These are phyloP conservation scores for Sinelater perroti DNA, from an alignment of 2,888 invertebrate genomes.

Conservation along the genomic window DNA sequence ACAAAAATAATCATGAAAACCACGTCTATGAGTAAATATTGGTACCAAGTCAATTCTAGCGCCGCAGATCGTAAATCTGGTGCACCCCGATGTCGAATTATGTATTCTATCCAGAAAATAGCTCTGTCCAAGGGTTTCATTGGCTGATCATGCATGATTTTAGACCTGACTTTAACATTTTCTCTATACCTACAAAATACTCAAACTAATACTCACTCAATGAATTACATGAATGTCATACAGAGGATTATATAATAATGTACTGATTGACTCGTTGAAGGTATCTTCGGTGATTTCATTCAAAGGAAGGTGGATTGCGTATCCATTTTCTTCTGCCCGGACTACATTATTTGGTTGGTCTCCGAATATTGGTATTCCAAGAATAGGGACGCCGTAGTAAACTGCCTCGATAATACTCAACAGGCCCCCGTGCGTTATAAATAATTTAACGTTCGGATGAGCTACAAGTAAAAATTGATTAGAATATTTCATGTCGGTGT, in stretches of 20 bases:
- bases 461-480: slow-evolving; percentile 15
- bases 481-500: too few relatives aligned
- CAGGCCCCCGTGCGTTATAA: slow-evolving; percentile 33
- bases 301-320: slow-evolving; percentile 55
- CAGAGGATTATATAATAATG: slow-evolving; percentile 55
- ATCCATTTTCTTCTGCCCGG: slow-evolving; percentile 50
- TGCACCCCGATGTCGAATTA: slow-evolving; percentile 48
- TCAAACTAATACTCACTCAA: not conserved
- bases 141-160: slow-evolving; percentile 44
- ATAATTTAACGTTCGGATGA: slow-evolving; percentile 33
- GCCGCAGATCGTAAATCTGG: slow-evolving; percentile 42
- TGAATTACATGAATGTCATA: too few relatives aligned
- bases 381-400: slow-evolving; percentile 28
- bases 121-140: slow-evolving; percentile 46
- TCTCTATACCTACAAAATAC: slow-evolving; percentile 40
- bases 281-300: slow-evolving; percentile 57
- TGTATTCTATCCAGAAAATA: slow-evolving; percentile 48
- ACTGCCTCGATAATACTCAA: slow-evolving; percentile 27
- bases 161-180: slow-evolving; percentile 42
- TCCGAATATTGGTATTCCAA: slow-evolving; percentile 28
- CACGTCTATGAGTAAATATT: slow-evolving; percentile 42
- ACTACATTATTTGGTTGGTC: slow-evolving; percentile 29
- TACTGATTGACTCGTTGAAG: slow-evolving; percentile 54
- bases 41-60: slow-evolving; percentile 43
- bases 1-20: too few relatives aligned